These are phyloP conservation scores for Sinocyclocheilus maitianheensis DNA, from an alignment of 2,113 vertebrate species.

Conservation along the genomic window DNA sequence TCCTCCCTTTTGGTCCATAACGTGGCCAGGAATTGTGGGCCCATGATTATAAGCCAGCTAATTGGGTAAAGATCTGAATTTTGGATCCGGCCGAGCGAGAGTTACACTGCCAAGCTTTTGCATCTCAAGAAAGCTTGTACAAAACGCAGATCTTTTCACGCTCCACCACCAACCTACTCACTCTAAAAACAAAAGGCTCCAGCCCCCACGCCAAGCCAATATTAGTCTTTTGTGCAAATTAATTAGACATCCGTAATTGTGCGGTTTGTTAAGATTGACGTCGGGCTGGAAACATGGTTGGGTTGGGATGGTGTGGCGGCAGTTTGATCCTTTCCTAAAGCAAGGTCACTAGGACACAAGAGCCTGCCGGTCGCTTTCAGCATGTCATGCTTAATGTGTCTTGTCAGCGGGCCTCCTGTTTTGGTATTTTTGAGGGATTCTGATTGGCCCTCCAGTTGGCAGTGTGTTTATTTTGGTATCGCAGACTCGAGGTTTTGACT, in stretches of 20 bases:
- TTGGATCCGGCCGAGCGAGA: slow-evolving; percentile 57
- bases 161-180: slow-evolving; percentile 1
- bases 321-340: slow-evolving; percentile 23
- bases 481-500: slow-evolving; percentile 28
- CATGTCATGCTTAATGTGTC: slow-evolving; percentile 59
- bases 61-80: slow-evolving; percentile 77
- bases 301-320: not conserved
- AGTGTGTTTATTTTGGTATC: slow-evolving; percentile 61
- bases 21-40: slow-evolving; percentile 65
- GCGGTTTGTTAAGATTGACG: not conserved
- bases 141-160: not conserved
- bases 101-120: slow-evolving; percentile 65
- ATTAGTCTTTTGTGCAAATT: not conserved
- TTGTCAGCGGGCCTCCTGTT: slow-evolving; percentile 49
- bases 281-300: not conserved
- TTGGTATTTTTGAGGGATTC: slow-evolving; percentile 49
- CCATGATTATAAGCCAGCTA: slow-evolving; percentile 70
- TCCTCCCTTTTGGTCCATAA: slow-evolving; percentile 54
- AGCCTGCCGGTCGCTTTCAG: slow-evolving; percentile 32
- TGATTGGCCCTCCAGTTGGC: slow-evolving; percentile 42
- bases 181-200: slow-evolving; percentile 28
- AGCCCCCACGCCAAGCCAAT: slow-evolving; percentile 1
- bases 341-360: slow-evolving; percentile 15
- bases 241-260: not conserved
- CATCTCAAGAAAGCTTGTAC: slow-evolving; percentile 24